These are phyloP conservation scores for Muschampia plurimacula DNA, from an alignment of 2,888 invertebrate species.

Conservation along the genomic window DNA sequence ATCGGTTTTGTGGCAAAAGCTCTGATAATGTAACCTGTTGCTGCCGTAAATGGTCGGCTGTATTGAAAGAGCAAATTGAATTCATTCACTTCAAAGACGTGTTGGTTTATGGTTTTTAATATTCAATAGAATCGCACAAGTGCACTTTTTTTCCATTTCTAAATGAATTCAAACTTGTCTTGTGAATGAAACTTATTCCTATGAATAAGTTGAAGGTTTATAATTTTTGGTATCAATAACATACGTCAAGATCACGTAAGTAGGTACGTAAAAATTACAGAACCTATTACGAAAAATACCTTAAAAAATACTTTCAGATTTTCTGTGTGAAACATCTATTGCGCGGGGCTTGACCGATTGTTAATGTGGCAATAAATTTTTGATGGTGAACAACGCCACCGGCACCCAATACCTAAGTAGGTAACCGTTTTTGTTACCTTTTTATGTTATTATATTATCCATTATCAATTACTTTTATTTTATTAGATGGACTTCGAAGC, in stretches of 20 bases:
- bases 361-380: no score
- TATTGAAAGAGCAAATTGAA: slow-evolving; percentile 40
- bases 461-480: no score
- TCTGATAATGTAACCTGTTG: slow-evolving; percentile 79
- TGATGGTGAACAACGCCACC: no score
- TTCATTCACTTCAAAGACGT: slow-evolving; percentile 41
- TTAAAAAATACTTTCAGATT: no score
- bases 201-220: background rate
- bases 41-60: slow-evolving; percentile 48
- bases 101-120: slow-evolving; percentile 37
- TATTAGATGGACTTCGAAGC: no score
- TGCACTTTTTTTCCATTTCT: slow-evolving; percentile 32
- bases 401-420: no score
- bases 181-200: slow-evolving; percentile 25
- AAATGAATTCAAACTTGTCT: slow-evolving; percentile 23
- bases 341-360: no score
- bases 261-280: background rate
- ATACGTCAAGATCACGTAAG: background rate
- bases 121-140: slow-evolving; percentile 33
- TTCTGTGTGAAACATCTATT: no score
- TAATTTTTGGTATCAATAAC: background rate
- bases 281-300: no score
- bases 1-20: slow-evolving; percentile 73
- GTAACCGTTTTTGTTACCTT: no score
- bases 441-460: no score